These are phyloP conservation scores for Leptothorax acervorum DNA, from an alignment of 2,888 invertebrate species.

Conservation along the genomic window DNA sequence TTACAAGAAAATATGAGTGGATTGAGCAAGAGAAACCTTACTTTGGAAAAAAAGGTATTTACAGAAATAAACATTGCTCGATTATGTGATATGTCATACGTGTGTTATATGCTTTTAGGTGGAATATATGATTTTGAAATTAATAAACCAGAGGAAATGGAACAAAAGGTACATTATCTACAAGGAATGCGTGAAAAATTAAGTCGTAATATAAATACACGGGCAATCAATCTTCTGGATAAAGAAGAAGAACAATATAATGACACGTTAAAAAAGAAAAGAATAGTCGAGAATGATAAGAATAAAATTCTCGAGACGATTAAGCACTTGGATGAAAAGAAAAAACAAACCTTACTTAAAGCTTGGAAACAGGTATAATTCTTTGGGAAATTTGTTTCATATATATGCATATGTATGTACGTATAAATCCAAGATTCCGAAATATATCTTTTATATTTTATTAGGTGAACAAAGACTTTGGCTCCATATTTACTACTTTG, in stretches of 20 bases:
- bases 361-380: constrained; percentile 90
- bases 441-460: constrained; percentile 29
- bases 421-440: not conserved
- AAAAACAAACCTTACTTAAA: constrained; percentile 92
- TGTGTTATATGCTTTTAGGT: constrained; percentile 82
- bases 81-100: not conserved
- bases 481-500: constrained; percentile 96
- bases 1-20: constrained; percentile 90
- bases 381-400: constrained; percentile 23
- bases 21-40: constrained; percentile 91
- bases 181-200: constrained; percentile 89
- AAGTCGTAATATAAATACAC: constrained; percentile 91
- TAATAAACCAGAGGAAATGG: constrained; percentile 88
- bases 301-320: constrained; percentile 92
- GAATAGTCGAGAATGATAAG: constrained; percentile 92
- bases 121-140: constrained; percentile 90
- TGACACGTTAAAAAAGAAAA: constrained; percentile 90
- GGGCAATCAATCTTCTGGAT: constrained; percentile 94
- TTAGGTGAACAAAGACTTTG: constrained; percentile 96
- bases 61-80: constrained; percentile 30
- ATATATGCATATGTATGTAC: not conserved
- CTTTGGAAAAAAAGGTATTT: constrained; percentile 89
- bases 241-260: constrained; percentile 94
- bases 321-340: constrained; percentile 95
- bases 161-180: constrained; percentile 87